A percentile compares a stretch with the other conserved stretches of the same genome.
phyloP scores from a whole-genome alignment of 2,888 invertebrate species.

The Eulithis testata region DNA sequence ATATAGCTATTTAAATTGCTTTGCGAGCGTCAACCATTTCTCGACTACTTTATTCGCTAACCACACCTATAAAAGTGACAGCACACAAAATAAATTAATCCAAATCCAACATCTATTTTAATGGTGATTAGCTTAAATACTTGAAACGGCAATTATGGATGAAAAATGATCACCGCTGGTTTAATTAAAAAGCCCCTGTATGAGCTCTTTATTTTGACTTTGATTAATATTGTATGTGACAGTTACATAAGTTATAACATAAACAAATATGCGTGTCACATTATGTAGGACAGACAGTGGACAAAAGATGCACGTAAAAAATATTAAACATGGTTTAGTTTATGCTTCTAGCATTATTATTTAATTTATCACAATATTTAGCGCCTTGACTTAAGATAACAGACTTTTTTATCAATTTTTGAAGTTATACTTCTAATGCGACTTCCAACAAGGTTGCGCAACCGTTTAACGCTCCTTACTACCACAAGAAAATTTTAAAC shows the following conservation, averaged over 20 bases:
- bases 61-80: conserved; percentile 49
- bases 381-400: no score
- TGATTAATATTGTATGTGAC: conserved; percentile 80
- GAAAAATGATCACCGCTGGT: conserved; percentile 80
- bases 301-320: background rate
- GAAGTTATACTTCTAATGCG: no score
- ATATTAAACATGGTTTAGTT: background rate
- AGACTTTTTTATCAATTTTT: no score
- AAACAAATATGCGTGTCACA: conserved; percentile 44
- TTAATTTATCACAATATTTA: no score
- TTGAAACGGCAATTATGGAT: conserved; percentile 79
- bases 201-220: conserved; percentile 64
- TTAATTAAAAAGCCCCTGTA: conserved; percentile 78
- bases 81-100: conserved; percentile 15
- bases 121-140: conserved; percentile 77
- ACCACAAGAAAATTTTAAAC: no score
- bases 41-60: background rate
- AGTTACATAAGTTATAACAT: conserved; percentile 63
- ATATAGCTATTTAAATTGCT: no score
- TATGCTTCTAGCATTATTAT: no score
- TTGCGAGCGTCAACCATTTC: no score
- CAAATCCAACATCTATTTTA: conserved; percentile 49
- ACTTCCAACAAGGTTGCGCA: no score
- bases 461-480: no score
- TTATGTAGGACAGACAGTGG: background rate